Evolutionary conservation across 1,140 invertebrate species (phyloP).

Genomic region (Lysiphlebus fabarum): DNA sequence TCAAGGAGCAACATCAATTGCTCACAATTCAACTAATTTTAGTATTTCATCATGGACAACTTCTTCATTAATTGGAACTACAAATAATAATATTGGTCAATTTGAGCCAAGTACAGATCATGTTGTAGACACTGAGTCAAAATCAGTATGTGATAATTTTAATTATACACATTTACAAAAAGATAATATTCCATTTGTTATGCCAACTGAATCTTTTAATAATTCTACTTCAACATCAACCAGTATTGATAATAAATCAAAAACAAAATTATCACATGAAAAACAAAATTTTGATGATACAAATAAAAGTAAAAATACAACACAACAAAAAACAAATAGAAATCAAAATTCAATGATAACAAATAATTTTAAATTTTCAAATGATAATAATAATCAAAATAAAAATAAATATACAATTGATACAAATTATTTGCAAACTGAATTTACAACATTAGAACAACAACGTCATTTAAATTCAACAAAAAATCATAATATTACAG

Average conservation of each 20-base stretch:
- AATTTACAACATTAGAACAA: constrained; percentile 39
- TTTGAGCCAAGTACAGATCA: constrained; percentile 38
- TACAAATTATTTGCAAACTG: constrained; percentile 45
- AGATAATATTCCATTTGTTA: constrained; percentile 36
- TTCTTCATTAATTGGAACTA: constrained; percentile 38
- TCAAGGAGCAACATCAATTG: constrained; percentile 45
- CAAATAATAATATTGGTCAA: constrained; percentile 31
- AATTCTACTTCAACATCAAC: constrained; percentile 18
- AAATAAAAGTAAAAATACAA: constrained; percentile 37
- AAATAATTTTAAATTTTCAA: constrained; percentile 40
- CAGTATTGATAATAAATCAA: constrained; percentile 38
- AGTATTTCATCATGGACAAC: constrained; percentile 55
- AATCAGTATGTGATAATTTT: constrained; percentile 46
- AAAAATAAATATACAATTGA: constrained; percentile 47
- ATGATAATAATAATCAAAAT: constrained; percentile 38
- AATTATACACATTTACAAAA: constrained; percentile 46
- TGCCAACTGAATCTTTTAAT: constrained; percentile 25
- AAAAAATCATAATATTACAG: constrained; percentile 33
- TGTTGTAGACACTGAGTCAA: constrained; percentile 37
- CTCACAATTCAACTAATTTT: constrained; percentile 52
- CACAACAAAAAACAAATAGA: constrained; percentile 30
- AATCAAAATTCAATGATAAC: constrained; percentile 27
- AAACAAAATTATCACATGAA: constrained; percentile 34
- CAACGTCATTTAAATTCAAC: constrained; percentile 31
- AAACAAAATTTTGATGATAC: constrained; percentile 38